These are phyloP conservation scores for Lophius americanus DNA, from an alignment of 2,797 vertebrate species.

Conservation along the genomic window DNA sequence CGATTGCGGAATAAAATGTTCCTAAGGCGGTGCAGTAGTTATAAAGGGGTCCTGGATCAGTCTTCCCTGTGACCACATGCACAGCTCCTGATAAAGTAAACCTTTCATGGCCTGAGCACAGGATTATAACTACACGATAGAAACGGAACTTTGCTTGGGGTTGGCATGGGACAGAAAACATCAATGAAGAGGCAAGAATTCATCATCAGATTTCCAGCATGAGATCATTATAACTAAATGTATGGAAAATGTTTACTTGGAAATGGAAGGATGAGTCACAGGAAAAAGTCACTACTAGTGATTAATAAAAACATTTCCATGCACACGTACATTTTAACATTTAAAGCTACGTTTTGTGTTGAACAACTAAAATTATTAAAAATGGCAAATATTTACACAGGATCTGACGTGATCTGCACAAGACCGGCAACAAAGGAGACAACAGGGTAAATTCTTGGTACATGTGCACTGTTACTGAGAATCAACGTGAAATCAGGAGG, in stretches of 20 bases:
- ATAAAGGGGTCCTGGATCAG: background rate
- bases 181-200: background rate
- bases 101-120: background rate
- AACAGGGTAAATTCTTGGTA: too few species aligned
- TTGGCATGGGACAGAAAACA: background rate
- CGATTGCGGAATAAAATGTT: too few species aligned
- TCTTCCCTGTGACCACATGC: background rate
- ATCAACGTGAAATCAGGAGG: too few species aligned
- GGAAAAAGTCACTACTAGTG: background rate
- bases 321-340: background rate
- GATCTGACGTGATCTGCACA: too few species aligned
- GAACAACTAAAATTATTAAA: background rate
- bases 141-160: background rate
- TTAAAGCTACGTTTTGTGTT: background rate
- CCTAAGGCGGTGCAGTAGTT: background rate
- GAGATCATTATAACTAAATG: too few species aligned
- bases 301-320: background rate
- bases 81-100: background rate
- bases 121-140: background rate
- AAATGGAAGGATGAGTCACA: background rate
- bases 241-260: too few species aligned
- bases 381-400: too few species aligned
- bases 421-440: too few species aligned
- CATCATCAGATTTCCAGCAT: background rate
- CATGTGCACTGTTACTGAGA: too few species aligned